phyloP scores from a whole-genome alignment of 2,113 vertebrate genomes.

The Eptatretus burgeri region DNA sequence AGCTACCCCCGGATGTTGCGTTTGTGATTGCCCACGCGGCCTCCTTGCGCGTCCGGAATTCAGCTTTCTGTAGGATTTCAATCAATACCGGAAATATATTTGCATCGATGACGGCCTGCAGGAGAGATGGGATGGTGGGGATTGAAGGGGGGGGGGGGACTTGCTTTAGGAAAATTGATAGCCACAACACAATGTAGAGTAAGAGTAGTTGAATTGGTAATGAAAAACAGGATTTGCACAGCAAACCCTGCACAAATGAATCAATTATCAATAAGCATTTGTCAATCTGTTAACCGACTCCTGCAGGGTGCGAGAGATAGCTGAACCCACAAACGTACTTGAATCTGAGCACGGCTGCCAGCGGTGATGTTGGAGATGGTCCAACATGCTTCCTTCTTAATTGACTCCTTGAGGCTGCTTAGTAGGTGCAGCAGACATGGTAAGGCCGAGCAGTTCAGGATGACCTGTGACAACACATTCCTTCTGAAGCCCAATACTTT shows the following conservation, averaged over 20 bases:
- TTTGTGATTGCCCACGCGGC: constrained; percentile 95
- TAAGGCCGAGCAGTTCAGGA: constrained; percentile 81
- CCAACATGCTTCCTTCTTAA: constrained; percentile 97
- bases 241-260: not conserved
- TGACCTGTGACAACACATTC: constrained; percentile 30
- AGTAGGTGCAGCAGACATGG: constrained; percentile 75
- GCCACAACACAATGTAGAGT: not conserved
- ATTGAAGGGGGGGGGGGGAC: no score
- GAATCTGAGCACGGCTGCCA: constrained; percentile 83
- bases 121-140: no score
- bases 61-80: constrained; percentile 67
- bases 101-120: constrained; percentile 71
- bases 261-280: not conserved
- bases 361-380: constrained; percentile 97
- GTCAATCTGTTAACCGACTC: not conserved
- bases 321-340: constrained; percentile 17
- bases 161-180: rapidly evolving
- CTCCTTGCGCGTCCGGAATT: constrained; percentile 88
- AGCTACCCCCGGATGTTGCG: constrained; percentile 69
- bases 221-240: not conserved
- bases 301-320: not conserved
- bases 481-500: no score
- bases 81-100: constrained; percentile 71
- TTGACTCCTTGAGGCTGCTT: constrained; percentile 86
- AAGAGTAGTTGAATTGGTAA: not conserved